Evolutionary conservation across 2,888 invertebrate genomes (phyloP).

Genomic region (Drosophila flavopinicola): DNA sequence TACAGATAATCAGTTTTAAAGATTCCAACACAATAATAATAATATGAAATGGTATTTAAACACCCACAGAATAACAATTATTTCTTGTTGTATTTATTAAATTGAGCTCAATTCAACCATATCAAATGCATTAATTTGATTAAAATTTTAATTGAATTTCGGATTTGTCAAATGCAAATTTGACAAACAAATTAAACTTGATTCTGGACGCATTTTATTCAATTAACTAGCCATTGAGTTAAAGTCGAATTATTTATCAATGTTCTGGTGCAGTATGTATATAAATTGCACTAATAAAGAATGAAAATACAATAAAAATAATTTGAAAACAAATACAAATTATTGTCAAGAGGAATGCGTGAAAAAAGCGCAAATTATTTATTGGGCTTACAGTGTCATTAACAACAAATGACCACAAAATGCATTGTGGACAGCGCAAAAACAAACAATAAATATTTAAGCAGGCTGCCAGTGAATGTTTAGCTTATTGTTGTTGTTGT

Average conservation of each 20-base stretch:
- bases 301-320: conserved; percentile 32
- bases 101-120: conserved; percentile 4
- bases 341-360: conserved; percentile 22
- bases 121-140: conserved; percentile 26
- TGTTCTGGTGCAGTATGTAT: background rate
- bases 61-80: background rate
- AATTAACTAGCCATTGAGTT: conserved; percentile 32
- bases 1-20: no score
- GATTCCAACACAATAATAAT: background rate
- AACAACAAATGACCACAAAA: conserved; percentile 63
- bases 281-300: conserved; percentile 30
- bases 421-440: conserved; percentile 36
- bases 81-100: background rate
- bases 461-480: conserved; percentile 36
- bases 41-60: no score
- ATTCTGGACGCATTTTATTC: conserved; percentile 28
- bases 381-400: conserved; percentile 73
- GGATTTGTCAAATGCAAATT: conserved; percentile 18
- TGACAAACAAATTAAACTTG: conserved; percentile 19
- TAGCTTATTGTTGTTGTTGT: conserved; percentile 19
- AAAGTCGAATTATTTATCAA: conserved; percentile 12
- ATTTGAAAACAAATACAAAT: conserved; percentile 35
- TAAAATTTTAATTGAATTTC: conserved; percentile 43
- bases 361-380: conserved; percentile 55
- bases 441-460: conserved; percentile 69